phyloP scores from a whole-genome alignment of 2,113 vertebrate species.

The Cromileptes altivelis region DNA sequence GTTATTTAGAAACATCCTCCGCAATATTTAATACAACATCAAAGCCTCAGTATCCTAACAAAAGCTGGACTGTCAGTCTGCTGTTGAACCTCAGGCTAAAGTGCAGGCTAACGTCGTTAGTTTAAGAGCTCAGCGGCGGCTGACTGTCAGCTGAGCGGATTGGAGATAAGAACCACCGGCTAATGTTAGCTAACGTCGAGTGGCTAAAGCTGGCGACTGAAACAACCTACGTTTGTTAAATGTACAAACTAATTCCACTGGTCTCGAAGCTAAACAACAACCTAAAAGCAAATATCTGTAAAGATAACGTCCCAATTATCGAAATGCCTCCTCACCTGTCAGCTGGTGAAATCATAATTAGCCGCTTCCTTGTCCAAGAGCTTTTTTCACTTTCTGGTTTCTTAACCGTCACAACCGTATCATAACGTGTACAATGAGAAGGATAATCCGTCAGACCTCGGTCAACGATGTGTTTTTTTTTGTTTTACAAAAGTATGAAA shows the following conservation, averaged over 20 bases:
- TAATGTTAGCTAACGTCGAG: conserved; percentile 13
- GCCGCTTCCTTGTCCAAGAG: conserved; percentile 7
- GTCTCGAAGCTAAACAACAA: background rate
- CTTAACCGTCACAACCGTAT: background rate
- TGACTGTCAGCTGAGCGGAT: conserved; percentile 69
- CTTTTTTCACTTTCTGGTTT: background rate
- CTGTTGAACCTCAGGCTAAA: background rate
- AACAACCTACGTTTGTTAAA: background rate
- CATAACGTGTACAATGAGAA: background rate
- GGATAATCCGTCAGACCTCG: background rate
- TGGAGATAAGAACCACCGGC: conserved; percentile 23
- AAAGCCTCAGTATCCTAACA: background rate
- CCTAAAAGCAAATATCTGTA: fast-evolving
- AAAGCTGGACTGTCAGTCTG: background rate
- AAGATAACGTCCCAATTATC: background rate
- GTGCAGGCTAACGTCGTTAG: background rate
- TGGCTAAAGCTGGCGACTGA: background rate
- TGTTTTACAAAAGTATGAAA: background rate
- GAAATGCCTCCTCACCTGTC: conserved; percentile 54
- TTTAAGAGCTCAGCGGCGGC: conserved; percentile 8
- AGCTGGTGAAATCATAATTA: conserved; percentile 29
- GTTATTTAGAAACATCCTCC: background rate
- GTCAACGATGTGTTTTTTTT: too few species aligned
- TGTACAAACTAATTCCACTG: background rate
- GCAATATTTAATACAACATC: background rate